Evolutionary conservation across 2,888 invertebrate genomes (phyloP), one percentile per base, ranked within the genome.

Genomic region (Anthrax anthrax): DNA sequence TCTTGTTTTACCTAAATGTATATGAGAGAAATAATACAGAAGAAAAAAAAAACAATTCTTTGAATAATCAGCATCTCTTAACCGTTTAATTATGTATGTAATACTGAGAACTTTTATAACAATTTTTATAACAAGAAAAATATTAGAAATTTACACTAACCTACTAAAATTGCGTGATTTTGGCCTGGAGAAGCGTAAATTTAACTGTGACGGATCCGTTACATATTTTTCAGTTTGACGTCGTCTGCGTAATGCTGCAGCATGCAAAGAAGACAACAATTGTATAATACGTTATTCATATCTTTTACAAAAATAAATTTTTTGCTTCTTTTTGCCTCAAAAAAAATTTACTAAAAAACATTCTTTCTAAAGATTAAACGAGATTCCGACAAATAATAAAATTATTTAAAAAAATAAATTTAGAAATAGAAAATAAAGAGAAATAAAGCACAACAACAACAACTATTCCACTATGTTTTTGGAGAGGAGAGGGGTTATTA

Each of bases 161-260:
- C 67, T 63, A 51, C 60, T 62, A 8, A 58, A 54, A 40, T 60
- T 62, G 43, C 69, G 61, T 54, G 74, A 72, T 49, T 76, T 59
- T n/a, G 81, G 82, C 54, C 87, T 71, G 59, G 81, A 80, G 71
- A 87, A 87, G 50, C 84, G 74, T 58, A 88, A 73, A 69, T 85
- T 84, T 57, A 88, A 70, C 62, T 89, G 86, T 50, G 84, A 79
- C 51, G 84, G 83, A 70, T 89, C 89, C 27, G 81, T 80, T 23
- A 88, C 84, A 69, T 89, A 89, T 69, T 90, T 90, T 52, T 88
- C 88, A 48, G 72, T 72, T 56, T 84, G 78, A 56, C 86, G 80
- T 32, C 89, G 74, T 38, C 81, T 73, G 18, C 88, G 75, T 37
- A 89, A 70, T 39, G 84, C 85, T 60, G 38, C 43, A 37, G 38